Conservation (phyloP, 2,888 invertebrate genomes). For the Tiphia femorata region DNA sequence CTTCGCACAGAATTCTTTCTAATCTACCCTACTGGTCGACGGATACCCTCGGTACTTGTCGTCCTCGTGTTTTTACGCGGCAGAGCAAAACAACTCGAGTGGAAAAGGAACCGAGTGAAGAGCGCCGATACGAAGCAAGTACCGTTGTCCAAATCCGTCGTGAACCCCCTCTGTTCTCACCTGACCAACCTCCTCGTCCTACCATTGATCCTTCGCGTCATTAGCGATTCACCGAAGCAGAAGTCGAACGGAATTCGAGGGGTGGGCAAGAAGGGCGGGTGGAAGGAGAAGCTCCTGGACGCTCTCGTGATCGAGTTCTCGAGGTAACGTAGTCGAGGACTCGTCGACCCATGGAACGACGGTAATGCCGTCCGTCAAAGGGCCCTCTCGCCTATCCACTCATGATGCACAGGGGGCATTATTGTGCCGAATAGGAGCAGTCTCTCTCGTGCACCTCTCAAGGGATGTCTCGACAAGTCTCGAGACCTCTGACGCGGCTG, state of each 20-base stretch:
- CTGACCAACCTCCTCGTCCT: neutral
- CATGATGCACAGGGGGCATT: slow-evolving; percentile 27
- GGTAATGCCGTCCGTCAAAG: slow-evolving; percentile 42
- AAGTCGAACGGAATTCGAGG: too few relatives aligned
- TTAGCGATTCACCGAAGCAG: neutral
- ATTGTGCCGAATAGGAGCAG: slow-evolving; percentile 17
- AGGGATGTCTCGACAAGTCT: slow-evolving; percentile 32
- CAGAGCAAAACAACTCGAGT: too few relatives aligned
- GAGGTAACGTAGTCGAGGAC: slow-evolving; percentile 14
- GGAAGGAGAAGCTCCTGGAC: too few relatives aligned
- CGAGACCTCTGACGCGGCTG: slow-evolving; percentile 30
- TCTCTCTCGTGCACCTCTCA: too few relatives aligned
- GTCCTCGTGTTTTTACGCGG: too few relatives aligned
- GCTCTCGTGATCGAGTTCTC: neutral
- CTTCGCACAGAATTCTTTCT: too few relatives aligned
- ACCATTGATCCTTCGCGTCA: neutral
- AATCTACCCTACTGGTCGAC: too few relatives aligned
- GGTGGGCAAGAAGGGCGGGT: too few relatives aligned
- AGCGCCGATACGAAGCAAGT: too few relatives aligned
- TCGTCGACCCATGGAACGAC: slow-evolving; percentile 24
- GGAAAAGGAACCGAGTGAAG: too few relatives aligned
- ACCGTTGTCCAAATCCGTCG: too few relatives aligned
- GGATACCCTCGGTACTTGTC: too few relatives aligned
- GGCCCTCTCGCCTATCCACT: slow-evolving; percentile 16
- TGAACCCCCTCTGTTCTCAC: neutral